A percentile compares a stretch with the other conserved stretches of the same genome.
Evolutionary conservation across 2,113 vertebrate genomes (phyloP).

Genomic region (Eublepharis macularius): DNA sequence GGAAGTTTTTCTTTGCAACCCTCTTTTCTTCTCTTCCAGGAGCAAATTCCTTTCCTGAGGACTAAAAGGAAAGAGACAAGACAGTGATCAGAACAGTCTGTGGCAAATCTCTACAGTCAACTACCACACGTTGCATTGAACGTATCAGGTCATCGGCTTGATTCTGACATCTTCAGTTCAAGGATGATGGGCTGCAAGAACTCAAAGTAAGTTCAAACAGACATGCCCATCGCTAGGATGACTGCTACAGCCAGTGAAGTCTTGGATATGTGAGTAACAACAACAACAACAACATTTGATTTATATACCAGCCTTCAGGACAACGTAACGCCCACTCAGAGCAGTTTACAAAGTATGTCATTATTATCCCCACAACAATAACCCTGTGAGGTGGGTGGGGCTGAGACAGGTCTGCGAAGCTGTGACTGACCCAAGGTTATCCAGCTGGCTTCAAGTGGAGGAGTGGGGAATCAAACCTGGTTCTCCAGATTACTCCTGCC

Average conservation of each 20-base stretch:
- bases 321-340: too few species aligned
- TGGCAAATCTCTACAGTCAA: conserved; percentile 1
- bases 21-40: conserved; percentile 48
- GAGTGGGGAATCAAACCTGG: too few species aligned
- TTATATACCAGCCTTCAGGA: too few species aligned
- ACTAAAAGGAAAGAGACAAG: conserved; percentile 39
- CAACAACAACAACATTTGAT: too few species aligned
- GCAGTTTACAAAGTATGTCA: too few species aligned
- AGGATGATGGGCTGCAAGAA: not conserved
- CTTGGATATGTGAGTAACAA: not conserved
- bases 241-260: not conserved
- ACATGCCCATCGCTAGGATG: not conserved
- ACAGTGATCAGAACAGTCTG: not conserved
- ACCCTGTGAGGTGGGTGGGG: too few species aligned
- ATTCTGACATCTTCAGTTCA: not conserved
- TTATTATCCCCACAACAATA: too few species aligned
- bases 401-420: too few species aligned
- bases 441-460: too few species aligned
- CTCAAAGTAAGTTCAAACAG: not conserved
- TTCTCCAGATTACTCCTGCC: too few species aligned
- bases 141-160: not conserved
- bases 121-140: fast-evolving
- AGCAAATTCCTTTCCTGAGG: conserved; percentile 34
- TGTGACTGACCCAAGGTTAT: too few species aligned
- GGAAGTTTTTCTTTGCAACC: conserved; percentile 31